A percentile compares a stretch with the other conserved stretches of the same genome.
phyloP scores from a whole-genome alignment of 53 echinoderm and acorn worm genomes.

The Echinarachnius parma region DNA sequence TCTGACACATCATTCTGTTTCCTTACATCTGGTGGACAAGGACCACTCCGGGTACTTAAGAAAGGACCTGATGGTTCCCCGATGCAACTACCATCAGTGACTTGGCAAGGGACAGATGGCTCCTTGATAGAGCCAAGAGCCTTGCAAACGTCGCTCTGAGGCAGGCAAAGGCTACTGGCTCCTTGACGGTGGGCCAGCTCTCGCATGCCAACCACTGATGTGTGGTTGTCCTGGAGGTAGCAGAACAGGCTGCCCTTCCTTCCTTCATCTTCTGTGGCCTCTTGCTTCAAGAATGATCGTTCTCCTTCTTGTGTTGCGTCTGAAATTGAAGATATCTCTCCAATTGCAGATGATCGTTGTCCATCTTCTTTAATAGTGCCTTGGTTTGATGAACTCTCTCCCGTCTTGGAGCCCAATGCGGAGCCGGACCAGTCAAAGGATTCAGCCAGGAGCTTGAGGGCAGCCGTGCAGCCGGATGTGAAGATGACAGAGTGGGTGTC shows the following conservation, averaged over 20 bases:
- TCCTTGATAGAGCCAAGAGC: neutral
- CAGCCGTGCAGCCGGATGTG: slow-evolving; percentile 85
- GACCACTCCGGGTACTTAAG: no score
- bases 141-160: slow-evolving; percentile 20
- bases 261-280: neutral
- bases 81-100: no score
- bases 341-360: no score
- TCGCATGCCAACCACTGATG: slow-evolving; percentile 90
- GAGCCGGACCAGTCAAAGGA: slow-evolving; percentile 70
- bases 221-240: slow-evolving; percentile 89
- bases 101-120: neutral
- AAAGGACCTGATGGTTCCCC: no score
- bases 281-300: neutral
- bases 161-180: slow-evolving; percentile 46
- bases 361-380: no score
- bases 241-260: slow-evolving; percentile 44
- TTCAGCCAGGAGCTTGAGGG: slow-evolving; percentile 81
- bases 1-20: no score
- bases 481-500: slow-evolving; percentile 82
- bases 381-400: neutral
- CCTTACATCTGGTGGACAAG: no score
- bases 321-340: neutral
- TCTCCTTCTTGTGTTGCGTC: no score
- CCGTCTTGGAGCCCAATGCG: neutral
- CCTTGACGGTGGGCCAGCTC: slow-evolving; percentile 66